Base-by-base conservation (phyloP, 2,113 vertebrate genomes). In the Mus spicilegus region DNA sequence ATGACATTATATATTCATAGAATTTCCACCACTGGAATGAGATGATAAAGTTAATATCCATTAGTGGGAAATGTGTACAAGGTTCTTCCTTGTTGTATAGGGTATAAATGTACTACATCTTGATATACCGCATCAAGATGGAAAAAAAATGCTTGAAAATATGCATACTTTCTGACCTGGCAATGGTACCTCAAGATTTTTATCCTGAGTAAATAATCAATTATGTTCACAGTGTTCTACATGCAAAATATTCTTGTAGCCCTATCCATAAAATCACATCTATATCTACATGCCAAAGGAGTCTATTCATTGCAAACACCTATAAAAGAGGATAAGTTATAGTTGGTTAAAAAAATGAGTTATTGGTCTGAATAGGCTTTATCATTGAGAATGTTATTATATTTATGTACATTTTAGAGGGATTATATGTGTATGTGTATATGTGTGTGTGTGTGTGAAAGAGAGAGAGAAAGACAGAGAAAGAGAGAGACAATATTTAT, bases 81-180 rank as follows among this genome's bases (percentile, higher is more conserved):
- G 39, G 20, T 51, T 19, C 3, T 7, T 51, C 0, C 8, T 12
- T 75, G 26, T 5, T 61, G 2, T 17, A 7, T 3, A 5, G 26
- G 20, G 22, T 26, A 69, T 49, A 81, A 22, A 65, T 36, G 85
- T 16, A 3, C 19, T 42, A 36, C 46, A 78, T 7, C 1, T 19
- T 70, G 65, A 90, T 61, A 56, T 1, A 75, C 0, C n/a, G 6
- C 5, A 42, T 78, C 56, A 85, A 73, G 22, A 33, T 33, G 46
- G 16, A 19, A 90, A 87, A 3, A 56, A 95, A 94, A 5, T 87
- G 1, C 26, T 58, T 95, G 51, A 87, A 90, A 73, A 92, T 14
- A 20, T 10, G 3, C 1, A 22, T 2, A 24, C 12, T 77, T 20
- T 72, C 16, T 51, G 17, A 16, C 22, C 24, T 75, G 67, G 36